These are phyloP conservation scores for Larimichthys crocea DNA, from an alignment of 2,113 vertebrate species.

Conservation along the genomic window DNA sequence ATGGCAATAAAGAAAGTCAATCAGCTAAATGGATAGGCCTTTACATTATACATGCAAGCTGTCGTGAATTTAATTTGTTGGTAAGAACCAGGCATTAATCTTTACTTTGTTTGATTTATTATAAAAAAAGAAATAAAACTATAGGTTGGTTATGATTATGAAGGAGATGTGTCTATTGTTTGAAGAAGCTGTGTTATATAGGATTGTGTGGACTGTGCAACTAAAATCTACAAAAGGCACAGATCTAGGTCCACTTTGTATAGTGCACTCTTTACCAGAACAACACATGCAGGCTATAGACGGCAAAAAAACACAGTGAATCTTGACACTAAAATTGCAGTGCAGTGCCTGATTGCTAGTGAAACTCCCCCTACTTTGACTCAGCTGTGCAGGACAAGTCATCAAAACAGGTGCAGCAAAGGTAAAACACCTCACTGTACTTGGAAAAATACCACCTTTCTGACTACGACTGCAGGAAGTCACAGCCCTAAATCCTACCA, in stretches of 20 bases:
- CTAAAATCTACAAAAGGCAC: neutral
- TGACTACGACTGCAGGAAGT: constrained; percentile 1
- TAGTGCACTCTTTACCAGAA: neutral
- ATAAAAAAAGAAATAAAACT: neutral
- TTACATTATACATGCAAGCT: neutral
- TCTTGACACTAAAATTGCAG: constrained; percentile 41
- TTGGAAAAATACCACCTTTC: constrained; percentile 27
- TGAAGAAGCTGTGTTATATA: neutral
- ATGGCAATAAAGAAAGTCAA: constrained; percentile 12
- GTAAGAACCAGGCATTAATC: neutral
- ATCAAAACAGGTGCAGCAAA: constrained; percentile 22
- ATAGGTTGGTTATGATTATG: neutral
- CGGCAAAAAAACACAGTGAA: neutral
- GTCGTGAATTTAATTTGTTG: neutral
- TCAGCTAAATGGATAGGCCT: constrained; percentile 11
- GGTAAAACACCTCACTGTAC: neutral
- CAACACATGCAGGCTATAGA: neutral
- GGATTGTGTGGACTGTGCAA: neutral
- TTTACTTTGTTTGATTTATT: neutral
- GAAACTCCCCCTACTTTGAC: constrained; percentile 21
- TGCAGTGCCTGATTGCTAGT: constrained; percentile 25
- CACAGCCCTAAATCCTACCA: constrained; percentile 22
- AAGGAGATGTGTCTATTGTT: neutral
- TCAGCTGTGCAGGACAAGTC: neutral
- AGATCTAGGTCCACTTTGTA: neutral